These are phyloP conservation scores for Euthynnus affinis DNA, from an alignment of 2,797 vertebrate genomes.

Conservation along the genomic window DNA sequence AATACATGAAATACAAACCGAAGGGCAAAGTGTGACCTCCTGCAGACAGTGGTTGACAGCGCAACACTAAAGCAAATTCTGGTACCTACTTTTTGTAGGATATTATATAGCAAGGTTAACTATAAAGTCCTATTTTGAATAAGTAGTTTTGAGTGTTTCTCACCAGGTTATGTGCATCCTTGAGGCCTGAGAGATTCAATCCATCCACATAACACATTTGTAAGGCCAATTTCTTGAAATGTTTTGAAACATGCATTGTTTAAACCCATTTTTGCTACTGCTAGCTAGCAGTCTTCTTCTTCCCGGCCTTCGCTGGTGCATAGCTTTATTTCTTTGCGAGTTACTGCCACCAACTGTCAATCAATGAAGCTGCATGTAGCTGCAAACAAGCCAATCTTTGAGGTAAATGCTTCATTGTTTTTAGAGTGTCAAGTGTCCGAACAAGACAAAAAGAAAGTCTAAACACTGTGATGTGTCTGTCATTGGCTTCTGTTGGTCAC, in stretches of 20 bases:
- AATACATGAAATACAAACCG: not conserved
- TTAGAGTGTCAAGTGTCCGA: slow-evolving; percentile 20
- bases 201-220: not conserved
- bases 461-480: not conserved
- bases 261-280: not conserved
- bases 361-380: not conserved
- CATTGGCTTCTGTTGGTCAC: not conserved
- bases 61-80: no score
- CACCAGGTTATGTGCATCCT: no score
- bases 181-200: no score
- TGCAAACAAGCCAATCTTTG: not conserved
- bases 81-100: not conserved
- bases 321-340: not conserved
- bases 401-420: not conserved
- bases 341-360: not conserved
- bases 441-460: not conserved
- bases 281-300: slow-evolving; percentile 3
- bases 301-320: not conserved
- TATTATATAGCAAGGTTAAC: not conserved
- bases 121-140: no score
- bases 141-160: no score
- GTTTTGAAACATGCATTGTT: not conserved
- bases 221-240: no score
- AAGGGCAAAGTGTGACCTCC: not conserved
- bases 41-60: no score